phyloP scores from a whole-genome alignment of 2,888 invertebrate genomes.

The Thera obeliscata region DNA sequence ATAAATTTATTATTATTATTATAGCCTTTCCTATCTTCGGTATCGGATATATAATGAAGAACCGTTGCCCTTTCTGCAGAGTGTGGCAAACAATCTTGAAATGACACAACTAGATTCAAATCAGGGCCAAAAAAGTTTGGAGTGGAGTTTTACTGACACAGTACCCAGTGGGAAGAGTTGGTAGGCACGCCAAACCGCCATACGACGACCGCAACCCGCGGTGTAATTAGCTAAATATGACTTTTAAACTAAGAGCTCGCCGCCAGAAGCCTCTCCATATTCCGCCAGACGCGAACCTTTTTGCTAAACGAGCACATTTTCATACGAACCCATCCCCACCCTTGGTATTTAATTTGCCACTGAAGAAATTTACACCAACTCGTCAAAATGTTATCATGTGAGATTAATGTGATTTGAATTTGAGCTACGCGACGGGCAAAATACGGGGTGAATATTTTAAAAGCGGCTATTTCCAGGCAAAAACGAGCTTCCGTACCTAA shows the following conservation, averaged over 20 bases:
- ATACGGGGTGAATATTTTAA: slow-evolving; percentile 49
- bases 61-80: no score
- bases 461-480: slow-evolving; percentile 39
- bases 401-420: slow-evolving; percentile 55
- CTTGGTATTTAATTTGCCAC: slow-evolving; percentile 57
- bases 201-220: slow-evolving; percentile 61
- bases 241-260: slow-evolving; percentile 74
- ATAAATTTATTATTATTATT: no score
- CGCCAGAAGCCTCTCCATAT: slow-evolving; percentile 61
- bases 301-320: slow-evolving; percentile 62
- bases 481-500: slow-evolving; percentile 33
- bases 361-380: slow-evolving; percentile 60
- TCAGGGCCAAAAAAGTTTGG: no score
- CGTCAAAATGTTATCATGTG: slow-evolving; percentile 60
- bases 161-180: slow-evolving; percentile 38
- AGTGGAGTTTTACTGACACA: slow-evolving; percentile 43
- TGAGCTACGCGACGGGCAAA: slow-evolving; percentile 39
- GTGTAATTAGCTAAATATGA: slow-evolving; percentile 79
- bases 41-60: no score
- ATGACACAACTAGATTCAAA: no score
- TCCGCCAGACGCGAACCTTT: slow-evolving; percentile 55
- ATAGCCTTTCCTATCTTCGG: no score
- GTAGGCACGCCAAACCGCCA: slow-evolving; percentile 49
- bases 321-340: slow-evolving; percentile 54
- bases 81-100: no score